Evolutionary conservation across 2,888 invertebrate species (phyloP), one percentile per base, ranked within the genome.

Genomic region (Allophyes oxyacanthae): DNA sequence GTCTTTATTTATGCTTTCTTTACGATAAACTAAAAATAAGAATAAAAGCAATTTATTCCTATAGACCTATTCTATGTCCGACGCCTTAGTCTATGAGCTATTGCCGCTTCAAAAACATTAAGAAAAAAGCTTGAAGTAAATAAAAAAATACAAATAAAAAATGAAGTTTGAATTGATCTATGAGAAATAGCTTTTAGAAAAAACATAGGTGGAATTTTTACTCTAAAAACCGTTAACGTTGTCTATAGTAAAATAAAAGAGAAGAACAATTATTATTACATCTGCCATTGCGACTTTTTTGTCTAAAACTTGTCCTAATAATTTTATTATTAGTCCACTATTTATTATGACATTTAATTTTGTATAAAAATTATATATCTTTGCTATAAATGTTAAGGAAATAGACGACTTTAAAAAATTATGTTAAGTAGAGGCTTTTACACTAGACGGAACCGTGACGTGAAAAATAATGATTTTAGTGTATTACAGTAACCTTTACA

Each of bases 351-450:
- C 33, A 36, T 1, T 10, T 15, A 20, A 43, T 37, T 34, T 20
- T 13, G 3, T 36, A 20, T 36, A 25, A 15, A 20, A 20, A 34
- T 41, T 38, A 43, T 14, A 33, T 34, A 9, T 33, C 13, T 37
- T 37, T 51, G 9, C 7, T 30, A 38, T 46, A 54, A 61, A 57
- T 51, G n/a, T 57, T 54, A 57, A 66, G 55, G 52, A 70, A 58
- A 63, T 53, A 52, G 13, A 40, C 0, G 0, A 32, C 33, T 32
- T 51, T 52, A 44, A 36, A 13, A 30, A 45, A 41, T 43, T 48
- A 46, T 36, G 9, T 20, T 34, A 55, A 15, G 13, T n/a, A 26
- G n/a, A n/a, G n/a, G n/a, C n/a, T n/a, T n/a, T 20, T 20, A 20
- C 2, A 50, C 68, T 63, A 5, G 10, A 42, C 30, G 41, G 1